These are phyloP conservation scores for Nomada goodeniana DNA, from an alignment of 2,888 invertebrate species.

Conservation along the genomic window DNA sequence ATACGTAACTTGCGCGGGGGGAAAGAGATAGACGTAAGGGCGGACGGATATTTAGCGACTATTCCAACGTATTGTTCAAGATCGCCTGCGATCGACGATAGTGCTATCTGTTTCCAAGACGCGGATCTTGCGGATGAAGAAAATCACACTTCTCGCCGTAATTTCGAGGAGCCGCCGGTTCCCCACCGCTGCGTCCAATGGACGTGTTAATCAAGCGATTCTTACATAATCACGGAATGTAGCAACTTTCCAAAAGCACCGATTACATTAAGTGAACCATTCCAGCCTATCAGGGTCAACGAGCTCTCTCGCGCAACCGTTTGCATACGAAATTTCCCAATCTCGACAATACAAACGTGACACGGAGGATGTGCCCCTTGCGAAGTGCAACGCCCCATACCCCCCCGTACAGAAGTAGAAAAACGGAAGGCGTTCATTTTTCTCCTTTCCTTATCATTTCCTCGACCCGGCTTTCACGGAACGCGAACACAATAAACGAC, in stretches of 20 bases:
- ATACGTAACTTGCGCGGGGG: background rate
- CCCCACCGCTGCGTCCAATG: too few species aligned
- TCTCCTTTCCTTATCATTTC: conserved; percentile 2
- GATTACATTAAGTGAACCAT: too few species aligned
- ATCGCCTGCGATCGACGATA: background rate
- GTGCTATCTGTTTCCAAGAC: too few species aligned
- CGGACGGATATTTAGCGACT: conserved; percentile 22
- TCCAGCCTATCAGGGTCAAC: too few species aligned
- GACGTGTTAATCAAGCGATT: too few species aligned
- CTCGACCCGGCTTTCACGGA: background rate
- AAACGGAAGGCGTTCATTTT: conserved; percentile 13
- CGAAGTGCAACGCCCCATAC: background rate
- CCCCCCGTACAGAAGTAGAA: conserved; percentile 6
- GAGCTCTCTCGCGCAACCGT: background rate
- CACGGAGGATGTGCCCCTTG: background rate
- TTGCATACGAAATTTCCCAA: background rate
- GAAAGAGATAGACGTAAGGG: conserved; percentile 19
- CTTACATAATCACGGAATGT: too few species aligned
- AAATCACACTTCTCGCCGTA: too few species aligned
- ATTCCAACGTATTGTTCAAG: background rate
- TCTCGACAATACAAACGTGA: background rate
- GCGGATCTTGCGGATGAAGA: too few species aligned
- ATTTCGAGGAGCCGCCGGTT: too few species aligned
- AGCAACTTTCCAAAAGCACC: too few species aligned
- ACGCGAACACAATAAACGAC: conserved; percentile 14